Conservation (phyloP, 1,140 invertebrate species). For the Epicauta chinensis region DNA sequence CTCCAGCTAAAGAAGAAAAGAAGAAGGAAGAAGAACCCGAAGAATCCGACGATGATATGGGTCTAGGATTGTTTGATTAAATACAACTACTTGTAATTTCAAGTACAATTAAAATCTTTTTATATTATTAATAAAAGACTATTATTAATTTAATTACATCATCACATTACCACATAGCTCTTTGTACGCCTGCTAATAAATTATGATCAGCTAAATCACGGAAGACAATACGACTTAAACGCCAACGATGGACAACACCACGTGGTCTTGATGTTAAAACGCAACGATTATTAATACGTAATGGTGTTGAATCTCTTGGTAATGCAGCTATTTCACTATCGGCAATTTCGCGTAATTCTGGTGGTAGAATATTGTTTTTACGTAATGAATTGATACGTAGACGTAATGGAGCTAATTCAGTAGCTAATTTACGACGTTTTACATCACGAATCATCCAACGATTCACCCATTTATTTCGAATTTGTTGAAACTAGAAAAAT, state of each 20-base stretch:
- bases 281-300: constrained; percentile 65
- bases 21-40: constrained; percentile 80
- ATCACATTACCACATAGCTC: constrained; percentile 71
- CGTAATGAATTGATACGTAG: constrained; percentile 69
- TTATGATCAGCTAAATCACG: constrained; percentile 87
- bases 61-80: constrained; percentile 82
- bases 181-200: constrained; percentile 76
- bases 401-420: constrained; percentile 64
- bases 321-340: constrained; percentile 66
- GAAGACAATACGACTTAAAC: constrained; percentile 83
- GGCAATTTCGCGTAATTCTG: constrained; percentile 68
- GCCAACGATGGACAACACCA: constrained; percentile 67
- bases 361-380: constrained; percentile 74
- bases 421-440: constrained; percentile 65
- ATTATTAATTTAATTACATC: neutral
- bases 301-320: constrained; percentile 63
- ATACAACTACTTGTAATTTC: constrained; percentile 33
- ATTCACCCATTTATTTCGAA: constrained; percentile 66
- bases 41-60: constrained; percentile 93
- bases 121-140: neutral
- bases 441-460: constrained; percentile 76
- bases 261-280: constrained; percentile 69
- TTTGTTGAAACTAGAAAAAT: constrained; percentile 53
- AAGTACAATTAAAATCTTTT: constrained; percentile 32
- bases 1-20: constrained; percentile 65